A percentile compares a stretch with the other conserved stretches of the same genome.
These are phyloP conservation scores for Epistrophe eligans DNA, from an alignment of 2,888 invertebrate genomes.

Conservation along the genomic window DNA sequence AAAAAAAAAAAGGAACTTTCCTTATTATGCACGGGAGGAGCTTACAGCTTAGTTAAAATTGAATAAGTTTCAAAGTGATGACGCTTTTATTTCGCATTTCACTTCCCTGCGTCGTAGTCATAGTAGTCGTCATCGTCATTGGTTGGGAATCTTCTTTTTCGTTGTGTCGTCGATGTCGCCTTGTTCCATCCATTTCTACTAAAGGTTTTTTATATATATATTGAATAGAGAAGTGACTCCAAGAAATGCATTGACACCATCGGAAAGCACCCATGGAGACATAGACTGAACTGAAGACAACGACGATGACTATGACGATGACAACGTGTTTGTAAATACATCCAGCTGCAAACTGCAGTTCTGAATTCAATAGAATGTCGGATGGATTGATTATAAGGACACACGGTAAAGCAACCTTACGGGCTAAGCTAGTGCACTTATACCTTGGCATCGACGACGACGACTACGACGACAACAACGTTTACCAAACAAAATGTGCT, in stretches of 20 bases:
- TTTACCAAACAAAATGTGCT: conserved; percentile 49
- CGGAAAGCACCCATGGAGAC: conserved; percentile 30
- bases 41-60: conserved; percentile 77
- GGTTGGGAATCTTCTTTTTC: conserved; percentile 19
- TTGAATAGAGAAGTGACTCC: conserved; percentile 56
- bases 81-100: conserved; percentile 72
- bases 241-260: conserved; percentile 68
- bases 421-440: conserved; percentile 16
- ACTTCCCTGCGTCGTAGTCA: conserved; percentile 11
- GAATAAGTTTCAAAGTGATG: conserved; percentile 77
- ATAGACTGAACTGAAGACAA: conserved; percentile 27
- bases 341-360: conserved; percentile 10
- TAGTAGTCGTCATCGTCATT: conserved; percentile 7
- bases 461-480: neutral
- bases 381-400: conserved; percentile 50
- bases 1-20: conserved; percentile 66
- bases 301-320: conserved; percentile 31
- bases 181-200: conserved; percentile 25
- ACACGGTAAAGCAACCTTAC: conserved; percentile 5
- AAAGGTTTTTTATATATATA: conserved; percentile 29
- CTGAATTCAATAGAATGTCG: conserved; percentile 44
- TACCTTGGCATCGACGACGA: conserved; percentile 27
- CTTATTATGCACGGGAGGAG: conserved; percentile 76
- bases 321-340: conserved; percentile 19
- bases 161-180: conserved; percentile 15